These are phyloP conservation scores for Brachyhypopomus gauderio DNA, from an alignment of 2,113 vertebrate genomes.

Conservation along the genomic window DNA sequence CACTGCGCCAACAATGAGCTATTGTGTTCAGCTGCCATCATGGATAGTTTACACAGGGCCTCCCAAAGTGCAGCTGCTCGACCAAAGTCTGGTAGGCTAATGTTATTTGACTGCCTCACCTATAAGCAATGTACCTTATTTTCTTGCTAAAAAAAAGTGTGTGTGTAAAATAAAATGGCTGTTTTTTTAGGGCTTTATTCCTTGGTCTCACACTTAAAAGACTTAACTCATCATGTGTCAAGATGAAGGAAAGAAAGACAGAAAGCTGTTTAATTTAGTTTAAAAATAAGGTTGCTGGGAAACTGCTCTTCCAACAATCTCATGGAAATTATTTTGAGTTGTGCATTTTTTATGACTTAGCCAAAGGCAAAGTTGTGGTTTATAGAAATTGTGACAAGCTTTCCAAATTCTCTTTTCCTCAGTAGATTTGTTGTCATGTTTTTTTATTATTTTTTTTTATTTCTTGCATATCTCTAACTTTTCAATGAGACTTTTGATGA, in stretches of 20 bases:
- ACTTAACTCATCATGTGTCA: conserved; percentile 35
- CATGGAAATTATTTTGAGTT: conserved; percentile 34
- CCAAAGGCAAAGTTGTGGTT: conserved; percentile 25
- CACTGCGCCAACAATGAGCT: conserved; percentile 74
- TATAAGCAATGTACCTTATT: not conserved
- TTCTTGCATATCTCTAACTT: not conserved
- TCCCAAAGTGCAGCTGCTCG: conserved; percentile 5
- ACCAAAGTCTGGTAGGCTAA: not conserved
- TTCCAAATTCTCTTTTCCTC: conserved; percentile 23
- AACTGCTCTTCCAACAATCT: conserved; percentile 19
- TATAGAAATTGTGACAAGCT: conserved; percentile 19
- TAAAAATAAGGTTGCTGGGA: conserved; percentile 33
- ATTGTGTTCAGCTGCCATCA: conserved; percentile 79
- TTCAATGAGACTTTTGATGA: not conserved
- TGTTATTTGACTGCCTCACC: not conserved
- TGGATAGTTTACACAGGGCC: conserved; percentile 58
- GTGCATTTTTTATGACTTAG: conserved; percentile 44
- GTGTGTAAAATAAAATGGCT: not conserved
- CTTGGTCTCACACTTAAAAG: not conserved
- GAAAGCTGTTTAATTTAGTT: conserved; percentile 39
- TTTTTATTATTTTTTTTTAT: conserved; percentile 20
- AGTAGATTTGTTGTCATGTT: not conserved
- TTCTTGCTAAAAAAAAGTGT: not conserved
- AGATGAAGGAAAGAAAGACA: not conserved
- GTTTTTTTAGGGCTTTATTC: not conserved